These are phyloP conservation scores for Drosophila kohkoa DNA, from an alignment of 1,140 invertebrate species.

Conservation along the genomic window DNA sequence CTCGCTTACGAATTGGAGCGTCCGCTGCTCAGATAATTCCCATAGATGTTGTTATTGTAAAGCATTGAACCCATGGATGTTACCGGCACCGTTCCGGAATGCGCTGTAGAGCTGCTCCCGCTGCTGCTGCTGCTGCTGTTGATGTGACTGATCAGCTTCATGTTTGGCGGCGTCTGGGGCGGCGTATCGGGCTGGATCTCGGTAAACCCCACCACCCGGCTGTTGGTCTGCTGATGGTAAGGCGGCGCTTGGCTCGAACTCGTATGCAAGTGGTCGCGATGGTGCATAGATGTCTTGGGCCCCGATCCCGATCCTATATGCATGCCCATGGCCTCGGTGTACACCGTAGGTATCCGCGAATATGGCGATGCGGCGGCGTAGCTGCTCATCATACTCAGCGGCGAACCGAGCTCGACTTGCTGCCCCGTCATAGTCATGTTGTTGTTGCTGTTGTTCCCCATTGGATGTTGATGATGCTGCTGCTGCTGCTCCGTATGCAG, in stretches of 20 bases:
- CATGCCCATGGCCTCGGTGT: slow-evolving; percentile 79
- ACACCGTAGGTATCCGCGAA: slow-evolving; percentile 83
- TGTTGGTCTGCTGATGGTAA: slow-evolving; percentile 57
- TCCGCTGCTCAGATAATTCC: slow-evolving; percentile 86
- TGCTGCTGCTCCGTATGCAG: slow-evolving; percentile 37
- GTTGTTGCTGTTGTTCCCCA: slow-evolving; percentile 47
- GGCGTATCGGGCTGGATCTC: slow-evolving; percentile 95
- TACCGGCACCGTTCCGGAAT: slow-evolving; percentile 85
- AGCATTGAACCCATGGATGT: slow-evolving; percentile 86
- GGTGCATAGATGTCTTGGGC: slow-evolving; percentile 76
- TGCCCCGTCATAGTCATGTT: slow-evolving; percentile 52
- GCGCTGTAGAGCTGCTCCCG: slow-evolving; percentile 62
- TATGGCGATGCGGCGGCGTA: slow-evolving; percentile 83
- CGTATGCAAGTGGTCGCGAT: slow-evolving; percentile 48
- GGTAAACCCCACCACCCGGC: slow-evolving; percentile 88
- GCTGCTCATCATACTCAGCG: slow-evolving; percentile 84
- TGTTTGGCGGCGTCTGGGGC: slow-evolving; percentile 95
- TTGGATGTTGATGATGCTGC: slow-evolving; percentile 22
- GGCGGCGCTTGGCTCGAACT: slow-evolving; percentile 29
- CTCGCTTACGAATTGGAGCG: slow-evolving; percentile 62
- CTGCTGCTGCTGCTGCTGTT: slow-evolving; percentile 33
- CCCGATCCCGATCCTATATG: slow-evolving; percentile 45
- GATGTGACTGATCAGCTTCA: slow-evolving; percentile 88
- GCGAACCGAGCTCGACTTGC: slow-evolving; percentile 73
- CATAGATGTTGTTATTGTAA: slow-evolving; percentile 76